Evolutionary conservation across 1,140 invertebrate species (phyloP), one percentile per base, ranked within the genome.

Genomic region (Solen grandis): DNA sequence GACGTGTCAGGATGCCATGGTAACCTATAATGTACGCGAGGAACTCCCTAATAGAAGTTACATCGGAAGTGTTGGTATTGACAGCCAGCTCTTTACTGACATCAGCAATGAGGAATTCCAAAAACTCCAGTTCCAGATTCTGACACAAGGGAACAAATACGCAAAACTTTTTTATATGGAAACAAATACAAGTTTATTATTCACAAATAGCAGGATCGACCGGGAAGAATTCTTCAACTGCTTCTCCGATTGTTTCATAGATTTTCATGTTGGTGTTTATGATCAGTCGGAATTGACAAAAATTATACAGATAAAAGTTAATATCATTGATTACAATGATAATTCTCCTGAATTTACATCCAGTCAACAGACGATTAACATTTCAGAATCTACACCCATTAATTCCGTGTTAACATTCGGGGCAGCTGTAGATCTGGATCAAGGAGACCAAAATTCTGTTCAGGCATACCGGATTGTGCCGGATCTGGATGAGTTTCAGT

Each of bases 141-240:
- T 75, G 10, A 69, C 33, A 52, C 27, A 57, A 36, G 38, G 77
- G 10, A 83, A 82, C 41, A 82, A 73, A 16, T 36, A 70, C 72
- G 54, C 70, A 22, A 55, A 55, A 19, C 59, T 81, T 52, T 98
- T 98, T 88, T 95, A 94, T 85, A 97, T 99, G 68, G 96, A 96
- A 52, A 96, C 98, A 92, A 97, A 98, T 88, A 95, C 95, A 0
- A 97, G 97, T 1, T 94, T 97, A 2, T 95, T 99, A 25, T 93
- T 96, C 59, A 86, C 85, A 1, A 35, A 33, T 2, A 54, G 72
- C 33, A 52, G 25, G 22, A 87, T 88, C 5, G 85, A 88, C 60
- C 50, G 87, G 10, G 87, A 88, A 79, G 25, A n/a, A 13, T 81
- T 84, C 19, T 81, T 79, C 29, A 27, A 73, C 3, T 60, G 52